phyloP scores from a whole-genome alignment of 2,113 vertebrate genomes.

The Eurypyga helias region DNA sequence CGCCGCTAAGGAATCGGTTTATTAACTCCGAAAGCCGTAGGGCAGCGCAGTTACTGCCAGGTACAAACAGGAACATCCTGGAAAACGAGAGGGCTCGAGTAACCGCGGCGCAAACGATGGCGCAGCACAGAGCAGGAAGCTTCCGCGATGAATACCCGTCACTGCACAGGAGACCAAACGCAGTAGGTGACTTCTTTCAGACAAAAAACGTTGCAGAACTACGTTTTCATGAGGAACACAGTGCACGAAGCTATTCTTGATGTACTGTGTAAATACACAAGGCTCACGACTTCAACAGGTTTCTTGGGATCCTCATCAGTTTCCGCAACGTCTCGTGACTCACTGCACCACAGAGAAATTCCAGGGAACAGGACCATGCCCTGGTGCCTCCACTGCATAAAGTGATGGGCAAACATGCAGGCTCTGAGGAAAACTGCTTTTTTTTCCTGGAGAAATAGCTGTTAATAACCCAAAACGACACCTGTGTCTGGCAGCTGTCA shows the following conservation, averaged over 20 bases:
- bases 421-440: not conserved
- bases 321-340: not conserved
- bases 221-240: not conserved
- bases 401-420: not conserved
- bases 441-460: not conserved
- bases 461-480: not conserved
- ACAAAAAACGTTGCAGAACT: not conserved
- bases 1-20: not conserved
- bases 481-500: not conserved
- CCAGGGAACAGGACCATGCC: not conserved
- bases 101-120: accelerated
- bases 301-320: not conserved
- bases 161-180: not conserved
- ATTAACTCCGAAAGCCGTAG: not conserved
- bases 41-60: not conserved
- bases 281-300: not conserved
- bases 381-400: not conserved
- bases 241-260: not conserved
- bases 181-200: not conserved
- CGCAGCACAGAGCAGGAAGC: not conserved
- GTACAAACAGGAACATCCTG: not conserved
- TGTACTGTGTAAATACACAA: accelerated
- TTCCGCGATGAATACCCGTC: not conserved
- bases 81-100: not conserved
- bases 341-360: not conserved